Evolutionary conservation across 2,888 invertebrate genomes (phyloP), one percentile per base, ranked within the genome.

Genomic region (Callinectes sapidus): DNA sequence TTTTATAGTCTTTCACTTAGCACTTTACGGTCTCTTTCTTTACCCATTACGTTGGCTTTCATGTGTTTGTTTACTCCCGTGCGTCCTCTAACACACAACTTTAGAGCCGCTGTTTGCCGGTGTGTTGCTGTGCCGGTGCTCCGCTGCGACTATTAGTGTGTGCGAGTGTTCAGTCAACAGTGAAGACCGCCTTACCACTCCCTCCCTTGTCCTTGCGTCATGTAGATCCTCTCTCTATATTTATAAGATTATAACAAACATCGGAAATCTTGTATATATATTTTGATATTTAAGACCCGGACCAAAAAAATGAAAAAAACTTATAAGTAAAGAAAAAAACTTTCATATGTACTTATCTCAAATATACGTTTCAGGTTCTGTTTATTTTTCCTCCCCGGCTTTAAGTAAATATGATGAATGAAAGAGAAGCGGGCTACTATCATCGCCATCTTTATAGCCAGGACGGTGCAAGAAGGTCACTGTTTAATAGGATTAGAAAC

Each of bases 41-140:
- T 66, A 89, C 89, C 89, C 89, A 89, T 89, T 66, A 89, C 89
- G 66, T n/a, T 66, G 89, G 89, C 89, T 66, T 89, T 89, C 89
- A 89, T 66, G 89, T 55, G 66, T 66, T 18, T 89, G 89, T 89
- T 66, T 89, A 66, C 89, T 42, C 89, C 89, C 61, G 89, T 23
- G 89, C 66, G 66, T 89, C 89, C 89, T 89, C 89, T 42, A 66
- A 35, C 87, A 89, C 89, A 61, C 66, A 66, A 89, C 89, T 66
- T 89, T 89, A 66, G 66, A 89, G 66, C 39, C 89, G 39, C 88
- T 89, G 66, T 89, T 61, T 89, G 89, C 66, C 89, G 55, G 88
- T 35, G 32, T 55, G 32, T 55, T 88, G 32, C 61, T 35, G 81
- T 10, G 81, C 81, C 5, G 81, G 81, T 81, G 35, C 35, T 81